phyloP scores from a whole-genome alignment of 2,888 invertebrate species.

The Erebia palarica region DNA sequence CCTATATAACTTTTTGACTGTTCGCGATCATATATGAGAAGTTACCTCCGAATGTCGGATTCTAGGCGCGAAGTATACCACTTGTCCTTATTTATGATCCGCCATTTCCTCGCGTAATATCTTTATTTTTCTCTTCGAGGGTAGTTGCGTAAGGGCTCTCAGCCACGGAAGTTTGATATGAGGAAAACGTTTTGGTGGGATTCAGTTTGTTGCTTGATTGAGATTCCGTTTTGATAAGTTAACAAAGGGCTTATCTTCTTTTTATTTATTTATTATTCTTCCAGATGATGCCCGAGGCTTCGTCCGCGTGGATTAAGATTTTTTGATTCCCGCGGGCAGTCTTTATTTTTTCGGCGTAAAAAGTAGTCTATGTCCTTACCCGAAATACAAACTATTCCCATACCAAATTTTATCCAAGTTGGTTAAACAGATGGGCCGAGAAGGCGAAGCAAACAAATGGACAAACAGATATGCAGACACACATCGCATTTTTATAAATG shows the following conservation, averaged over 20 bases:
- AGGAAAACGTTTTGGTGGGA: slow-evolving; percentile 35
- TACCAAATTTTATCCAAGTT: too few species aligned
- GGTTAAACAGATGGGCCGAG: too few species aligned
- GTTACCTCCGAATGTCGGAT: slow-evolving; percentile 45
- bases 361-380: too few species aligned
- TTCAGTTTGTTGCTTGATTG: slow-evolving; percentile 38
- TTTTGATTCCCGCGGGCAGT: too few species aligned
- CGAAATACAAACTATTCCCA: too few species aligned
- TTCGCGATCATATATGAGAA: slow-evolving; percentile 40
- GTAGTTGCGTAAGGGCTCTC: slow-evolving; percentile 48
- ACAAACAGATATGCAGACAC: too few species aligned
- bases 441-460: too few species aligned
- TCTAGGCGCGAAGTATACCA: slow-evolving; percentile 53
- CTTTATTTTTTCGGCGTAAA: too few species aligned
- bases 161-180: slow-evolving; percentile 38
- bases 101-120: slow-evolving; percentile 64
- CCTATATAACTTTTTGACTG: slow-evolving; percentile 35
- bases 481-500: too few species aligned
- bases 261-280: too few species aligned
- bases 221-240: slow-evolving; percentile 29
- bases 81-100: slow-evolving; percentile 66
- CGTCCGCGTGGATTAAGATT: too few species aligned
- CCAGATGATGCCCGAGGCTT: too few species aligned
- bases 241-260: neutral
- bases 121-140: slow-evolving; percentile 52